These are phyloP conservation scores for Hirtodrosophila duncani DNA, from an alignment of 2,888 invertebrate species.

Conservation along the genomic window DNA sequence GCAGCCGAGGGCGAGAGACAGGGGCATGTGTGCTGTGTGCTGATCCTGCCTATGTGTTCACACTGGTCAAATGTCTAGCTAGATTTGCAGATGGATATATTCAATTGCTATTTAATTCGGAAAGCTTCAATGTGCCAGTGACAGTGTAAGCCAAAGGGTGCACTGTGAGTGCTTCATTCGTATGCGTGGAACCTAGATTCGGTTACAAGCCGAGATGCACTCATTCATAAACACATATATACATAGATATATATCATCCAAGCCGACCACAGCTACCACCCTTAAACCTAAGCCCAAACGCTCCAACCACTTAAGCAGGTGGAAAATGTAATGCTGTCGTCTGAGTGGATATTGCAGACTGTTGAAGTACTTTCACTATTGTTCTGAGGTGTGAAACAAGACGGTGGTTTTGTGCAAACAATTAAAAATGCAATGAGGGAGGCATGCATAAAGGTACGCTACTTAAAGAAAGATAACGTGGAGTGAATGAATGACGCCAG, in stretches of 20 bases:
- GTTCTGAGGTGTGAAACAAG: constrained; percentile 55
- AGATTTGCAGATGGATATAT: background rate
- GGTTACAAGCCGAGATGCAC: background rate
- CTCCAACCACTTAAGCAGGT: constrained; percentile 12
- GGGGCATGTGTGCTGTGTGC: too few species aligned
- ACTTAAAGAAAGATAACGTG: too few species aligned
- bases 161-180: background rate
- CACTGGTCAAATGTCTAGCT: too few species aligned
- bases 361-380: constrained; percentile 61
- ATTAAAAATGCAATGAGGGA: constrained; percentile 43
- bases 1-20: too few species aligned
- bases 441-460: background rate
- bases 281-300: constrained; percentile 2
- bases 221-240: constrained; percentile 5
- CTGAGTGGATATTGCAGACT: constrained; percentile 51
- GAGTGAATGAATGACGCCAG: too few species aligned
- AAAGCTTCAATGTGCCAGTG: background rate
- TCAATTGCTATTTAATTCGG: background rate
- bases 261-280: constrained; percentile 5
- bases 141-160: background rate
- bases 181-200: background rate
- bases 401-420: constrained; percentile 44
- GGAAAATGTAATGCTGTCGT: constrained; percentile 31
- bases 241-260: constrained; percentile 14
- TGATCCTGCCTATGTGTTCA: too few species aligned